Conservation (phyloP, 2,113 vertebrate genomes). For the Phoxinus phoxinus region DNA sequence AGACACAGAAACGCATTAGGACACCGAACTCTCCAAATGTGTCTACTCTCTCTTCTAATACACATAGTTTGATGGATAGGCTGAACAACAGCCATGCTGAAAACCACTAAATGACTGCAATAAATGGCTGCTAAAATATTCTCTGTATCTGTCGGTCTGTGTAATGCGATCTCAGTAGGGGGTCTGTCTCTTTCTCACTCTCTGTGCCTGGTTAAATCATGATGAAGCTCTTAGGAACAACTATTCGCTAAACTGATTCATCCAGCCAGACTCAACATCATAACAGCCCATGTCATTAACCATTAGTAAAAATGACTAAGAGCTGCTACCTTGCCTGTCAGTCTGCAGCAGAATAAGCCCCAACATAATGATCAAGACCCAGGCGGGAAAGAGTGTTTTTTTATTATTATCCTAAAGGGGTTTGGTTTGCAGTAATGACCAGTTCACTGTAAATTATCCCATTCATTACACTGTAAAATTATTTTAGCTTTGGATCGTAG, state of each 20-base stretch:
- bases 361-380: neutral
- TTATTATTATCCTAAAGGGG: neutral
- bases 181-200: slow-evolving; percentile 46
- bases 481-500: too few relatives aligned
- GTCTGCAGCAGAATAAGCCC: neutral
- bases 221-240: slow-evolving; percentile 46
- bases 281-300: slow-evolving; percentile 26
- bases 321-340: slow-evolving; percentile 15
- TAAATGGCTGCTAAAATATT: slow-evolving; percentile 28
- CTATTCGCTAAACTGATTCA: slow-evolving; percentile 37
- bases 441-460: neutral
- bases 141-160: slow-evolving; percentile 9
- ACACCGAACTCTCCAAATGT: neutral
- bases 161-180: slow-evolving; percentile 51
- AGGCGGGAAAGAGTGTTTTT: neutral
- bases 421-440: neutral
- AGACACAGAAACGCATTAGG: neutral
- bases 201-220: slow-evolving; percentile 40
- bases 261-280: slow-evolving; percentile 49
- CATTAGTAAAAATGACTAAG: slow-evolving; percentile 26
- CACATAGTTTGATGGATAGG: slow-evolving; percentile 43
- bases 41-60: neutral
- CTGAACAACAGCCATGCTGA: slow-evolving; percentile 2
- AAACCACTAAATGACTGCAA: slow-evolving; percentile 35
- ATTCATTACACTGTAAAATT: neutral